A percentile compares a stretch with the other conserved stretches of the same genome.
phyloP scores from a whole-genome alignment of 2,888 invertebrate species.

The Polydrusus tereticollis region DNA sequence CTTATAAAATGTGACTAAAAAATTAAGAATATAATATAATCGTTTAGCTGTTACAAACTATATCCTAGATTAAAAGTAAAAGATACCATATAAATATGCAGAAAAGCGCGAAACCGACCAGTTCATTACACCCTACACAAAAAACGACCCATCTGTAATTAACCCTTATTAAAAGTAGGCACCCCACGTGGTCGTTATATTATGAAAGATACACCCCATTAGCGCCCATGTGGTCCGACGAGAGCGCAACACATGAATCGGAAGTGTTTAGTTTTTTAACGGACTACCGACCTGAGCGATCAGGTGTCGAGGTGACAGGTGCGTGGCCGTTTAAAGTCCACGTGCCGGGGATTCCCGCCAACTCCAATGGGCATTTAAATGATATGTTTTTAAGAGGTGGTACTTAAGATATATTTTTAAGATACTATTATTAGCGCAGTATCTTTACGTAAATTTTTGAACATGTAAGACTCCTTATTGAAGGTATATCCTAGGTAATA shows the following conservation, averaged over 20 bases:
- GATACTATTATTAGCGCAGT: too few species aligned
- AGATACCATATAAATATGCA: background rate
- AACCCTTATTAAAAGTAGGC: constrained; percentile 34
- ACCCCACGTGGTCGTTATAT: constrained; percentile 33
- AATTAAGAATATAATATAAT: too few species aligned
- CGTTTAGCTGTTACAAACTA: too few species aligned
- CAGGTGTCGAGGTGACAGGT: constrained; percentile 44
- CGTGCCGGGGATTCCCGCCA: constrained; percentile 39
- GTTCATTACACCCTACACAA: constrained; percentile 27
- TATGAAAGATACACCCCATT: constrained; percentile 38
- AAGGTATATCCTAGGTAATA: too few species aligned
- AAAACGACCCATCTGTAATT: constrained; percentile 24
- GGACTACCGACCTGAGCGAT: constrained; percentile 41
- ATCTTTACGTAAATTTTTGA: too few species aligned
- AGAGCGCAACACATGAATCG: constrained; percentile 39
- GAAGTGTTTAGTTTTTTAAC: constrained; percentile 47
- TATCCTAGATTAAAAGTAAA: background rate
- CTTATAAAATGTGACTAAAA: too few species aligned
- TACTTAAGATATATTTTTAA: too few species aligned
- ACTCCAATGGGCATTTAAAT: background rate
- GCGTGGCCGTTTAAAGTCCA: constrained; percentile 41
- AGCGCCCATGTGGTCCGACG: constrained; percentile 28
- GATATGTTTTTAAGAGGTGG: too few species aligned
- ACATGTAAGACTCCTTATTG: too few species aligned
- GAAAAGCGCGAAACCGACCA: background rate